Percentiles rank a stretch among this genome's conserved stretches.
phyloP scores from a whole-genome alignment of 2,888 invertebrate genomes.

The Nowickia ferox region DNA sequence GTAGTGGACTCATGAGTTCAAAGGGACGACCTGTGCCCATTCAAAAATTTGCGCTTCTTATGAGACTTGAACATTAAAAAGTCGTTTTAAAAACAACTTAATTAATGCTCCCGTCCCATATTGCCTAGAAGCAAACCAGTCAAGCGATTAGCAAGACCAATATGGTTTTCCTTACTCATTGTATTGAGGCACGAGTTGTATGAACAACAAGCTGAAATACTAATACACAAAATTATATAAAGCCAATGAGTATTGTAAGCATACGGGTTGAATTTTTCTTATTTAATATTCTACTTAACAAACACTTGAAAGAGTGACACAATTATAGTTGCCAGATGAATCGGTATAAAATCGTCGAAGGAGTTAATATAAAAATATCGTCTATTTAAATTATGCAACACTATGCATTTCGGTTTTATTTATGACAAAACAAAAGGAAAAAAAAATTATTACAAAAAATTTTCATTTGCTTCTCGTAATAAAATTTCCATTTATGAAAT shows the following conservation, averaged over 20 bases:
- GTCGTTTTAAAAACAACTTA: neutral
- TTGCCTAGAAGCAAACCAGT: slow-evolving; percentile 79
- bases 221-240: slow-evolving; percentile 16
- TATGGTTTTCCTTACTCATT: slow-evolving; percentile 82
- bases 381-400: no score
- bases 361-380: no score
- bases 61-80: slow-evolving; percentile 53
- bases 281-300: neutral
- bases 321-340: neutral
- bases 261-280: neutral
- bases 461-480: no score
- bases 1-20: slow-evolving; percentile 77
- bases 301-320: neutral
- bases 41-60: slow-evolving; percentile 81
- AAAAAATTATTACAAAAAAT: no score
- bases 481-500: no score
- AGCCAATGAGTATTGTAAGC: slow-evolving; percentile 65
- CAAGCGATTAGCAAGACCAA: slow-evolving; percentile 79
- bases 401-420: no score
- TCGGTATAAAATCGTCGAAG: neutral
- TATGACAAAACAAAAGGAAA: no score
- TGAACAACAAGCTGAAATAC: slow-evolving; percentile 1
- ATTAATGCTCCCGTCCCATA: slow-evolving; percentile 58
- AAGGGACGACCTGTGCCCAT: slow-evolving; percentile 81
- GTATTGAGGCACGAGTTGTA: slow-evolving; percentile 78